These are phyloP conservation scores for Hipposideros armiger DNA, from an alignment of 2,113 vertebrate genomes.

Conservation along the genomic window DNA sequence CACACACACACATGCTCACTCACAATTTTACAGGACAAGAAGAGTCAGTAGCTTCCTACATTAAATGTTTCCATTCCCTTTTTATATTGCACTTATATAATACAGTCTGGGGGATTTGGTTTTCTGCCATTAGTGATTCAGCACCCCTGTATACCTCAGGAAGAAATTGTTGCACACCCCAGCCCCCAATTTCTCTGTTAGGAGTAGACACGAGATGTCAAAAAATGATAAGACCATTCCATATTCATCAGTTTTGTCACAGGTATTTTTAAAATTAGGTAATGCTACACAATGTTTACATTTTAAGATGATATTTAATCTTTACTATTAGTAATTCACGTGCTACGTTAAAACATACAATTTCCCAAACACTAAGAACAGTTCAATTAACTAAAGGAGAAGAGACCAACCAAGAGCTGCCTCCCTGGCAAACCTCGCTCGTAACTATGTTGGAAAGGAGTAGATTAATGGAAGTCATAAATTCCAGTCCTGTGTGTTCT, in stretches of 20 bases:
- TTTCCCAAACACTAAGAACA: conserved; percentile 27
- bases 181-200: neutral
- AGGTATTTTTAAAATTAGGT: conserved; percentile 51
- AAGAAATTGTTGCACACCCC: conserved; percentile 11
- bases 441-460: neutral
- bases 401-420: neutral
- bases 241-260: neutral
- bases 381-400: conserved; percentile 37
- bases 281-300: conserved; percentile 33
- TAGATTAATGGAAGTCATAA: conserved; percentile 44
- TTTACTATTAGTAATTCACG: conserved; percentile 30
- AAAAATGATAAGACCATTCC: neutral
- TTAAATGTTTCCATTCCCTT: neutral
- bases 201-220: neutral
- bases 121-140: neutral
- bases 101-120: neutral
- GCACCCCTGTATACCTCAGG: neutral
- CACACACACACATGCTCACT: neutral
- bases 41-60: neutral
- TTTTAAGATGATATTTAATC: conserved; percentile 48
- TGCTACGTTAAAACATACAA: conserved; percentile 55
- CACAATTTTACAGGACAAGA: neutral
- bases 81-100: neutral
- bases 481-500: neutral
- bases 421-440: neutral